phyloP scores from a whole-genome alignment of 2,797 vertebrate species.

The Tachyglossus aculeatus region DNA sequence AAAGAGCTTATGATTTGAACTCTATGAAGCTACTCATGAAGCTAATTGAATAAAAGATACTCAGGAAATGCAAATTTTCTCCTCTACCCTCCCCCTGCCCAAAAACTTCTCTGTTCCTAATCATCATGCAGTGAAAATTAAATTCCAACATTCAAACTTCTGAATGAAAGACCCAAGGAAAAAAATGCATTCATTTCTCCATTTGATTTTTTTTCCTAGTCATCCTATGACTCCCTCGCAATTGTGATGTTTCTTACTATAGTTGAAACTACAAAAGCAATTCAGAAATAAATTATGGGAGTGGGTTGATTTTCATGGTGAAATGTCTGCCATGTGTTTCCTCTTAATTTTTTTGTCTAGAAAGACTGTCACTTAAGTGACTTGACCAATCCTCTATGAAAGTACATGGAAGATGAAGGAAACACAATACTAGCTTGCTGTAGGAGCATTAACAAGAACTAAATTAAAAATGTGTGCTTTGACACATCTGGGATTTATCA shows the following conservation, averaged over 20 bases:
- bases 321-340: neutral
- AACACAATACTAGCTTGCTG: neutral
- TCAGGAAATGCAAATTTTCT: neutral
- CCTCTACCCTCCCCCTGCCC: neutral
- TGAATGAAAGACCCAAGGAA: neutral
- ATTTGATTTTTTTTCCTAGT: too few relatives aligned
- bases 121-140: neutral
- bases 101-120: neutral
- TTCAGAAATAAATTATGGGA: neutral
- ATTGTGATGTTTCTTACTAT: neutral
- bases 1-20: constrained; percentile 8
- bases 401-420: neutral
- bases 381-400: neutral
- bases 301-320: neutral
- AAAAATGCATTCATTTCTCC: neutral
- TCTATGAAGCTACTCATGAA: neutral
- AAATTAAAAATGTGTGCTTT: constrained; percentile 37
- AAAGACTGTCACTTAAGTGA: neutral
- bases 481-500: constrained; percentile 40
- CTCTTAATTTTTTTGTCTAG: neutral
- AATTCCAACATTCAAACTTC: neutral
- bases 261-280: neutral
- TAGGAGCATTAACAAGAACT: constrained; percentile 19
- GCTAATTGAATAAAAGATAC: neutral
- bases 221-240: neutral